Conservation (phyloP, 1,140 invertebrate genomes). For the Panulirus ornatus region DNA sequence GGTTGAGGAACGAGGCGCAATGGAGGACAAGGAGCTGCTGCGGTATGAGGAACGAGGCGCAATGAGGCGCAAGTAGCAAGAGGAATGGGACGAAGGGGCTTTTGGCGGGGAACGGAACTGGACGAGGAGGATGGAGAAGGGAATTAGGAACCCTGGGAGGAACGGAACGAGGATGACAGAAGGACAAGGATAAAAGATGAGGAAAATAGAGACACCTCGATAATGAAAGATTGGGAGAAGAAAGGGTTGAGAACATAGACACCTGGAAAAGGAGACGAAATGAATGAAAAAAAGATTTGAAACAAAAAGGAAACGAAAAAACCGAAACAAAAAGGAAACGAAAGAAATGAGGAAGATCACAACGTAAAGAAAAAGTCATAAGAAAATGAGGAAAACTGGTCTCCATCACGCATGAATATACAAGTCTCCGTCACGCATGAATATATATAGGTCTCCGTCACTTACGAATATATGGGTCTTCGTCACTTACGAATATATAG, state of each 20-base stretch:
- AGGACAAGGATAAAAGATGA: neutral
- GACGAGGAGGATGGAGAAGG: neutral
- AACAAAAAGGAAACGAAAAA: neutral
- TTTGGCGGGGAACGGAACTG: neutral
- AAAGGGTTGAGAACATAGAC: neutral
- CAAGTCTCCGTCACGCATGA: too few species aligned
- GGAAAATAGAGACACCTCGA: neutral
- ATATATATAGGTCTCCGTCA: too few species aligned
- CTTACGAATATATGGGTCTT: too few species aligned
- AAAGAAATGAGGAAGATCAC: neutral
- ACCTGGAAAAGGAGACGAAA: neutral
- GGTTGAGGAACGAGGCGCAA: neutral
- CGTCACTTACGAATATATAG: too few species aligned
- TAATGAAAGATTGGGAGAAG: neutral
- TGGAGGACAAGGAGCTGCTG: slow-evolving; percentile 2
- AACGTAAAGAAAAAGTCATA: neutral
- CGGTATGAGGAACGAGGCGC: neutral
- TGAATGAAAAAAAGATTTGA: neutral
- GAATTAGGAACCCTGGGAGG: too few species aligned
- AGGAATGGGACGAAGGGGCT: neutral
- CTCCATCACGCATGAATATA: too few species aligned
- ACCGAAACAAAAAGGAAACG: neutral
- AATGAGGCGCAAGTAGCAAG: neutral
- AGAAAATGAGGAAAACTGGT: neutral
- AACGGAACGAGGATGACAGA: neutral